A percentile compares a stretch with the other conserved stretches of the same genome.
These are phyloP conservation scores for Macrocentrus cingulum DNA, from an alignment of 1,140 invertebrate genomes.

Conservation along the genomic window DNA sequence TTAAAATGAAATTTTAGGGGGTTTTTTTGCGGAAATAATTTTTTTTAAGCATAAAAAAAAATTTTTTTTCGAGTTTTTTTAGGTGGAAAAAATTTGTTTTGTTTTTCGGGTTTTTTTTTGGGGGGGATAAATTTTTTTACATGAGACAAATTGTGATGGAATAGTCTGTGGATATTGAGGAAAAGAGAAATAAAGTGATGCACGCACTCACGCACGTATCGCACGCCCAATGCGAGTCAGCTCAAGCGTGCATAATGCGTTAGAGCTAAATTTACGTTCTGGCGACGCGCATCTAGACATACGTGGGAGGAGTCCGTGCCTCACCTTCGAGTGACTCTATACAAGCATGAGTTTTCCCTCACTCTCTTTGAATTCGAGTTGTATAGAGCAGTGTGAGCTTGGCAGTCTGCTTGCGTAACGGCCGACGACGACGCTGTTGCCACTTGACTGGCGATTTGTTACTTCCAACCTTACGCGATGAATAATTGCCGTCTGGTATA, in stretches of 20 bases:
- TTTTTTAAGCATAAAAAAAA: too few relatives aligned
- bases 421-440: constrained; percentile 48
- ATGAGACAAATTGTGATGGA: too few relatives aligned
- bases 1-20: too few relatives aligned
- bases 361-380: constrained; percentile 9
- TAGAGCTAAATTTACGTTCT: constrained; percentile 52
- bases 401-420: constrained; percentile 38
- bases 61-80: too few relatives aligned
- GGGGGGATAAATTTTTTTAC: too few relatives aligned
- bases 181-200: too few relatives aligned
- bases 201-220: constrained; percentile 31
- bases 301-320: constrained; percentile 44
- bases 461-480: constrained; percentile 54
- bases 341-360: constrained; percentile 28
- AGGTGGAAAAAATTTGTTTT: too few relatives aligned
- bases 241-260: constrained; percentile 53
- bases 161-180: too few relatives aligned
- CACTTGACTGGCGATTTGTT: constrained; percentile 59
- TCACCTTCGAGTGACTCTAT: constrained; percentile 28
- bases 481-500: constrained; percentile 48
- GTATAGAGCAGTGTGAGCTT: constrained; percentile 12
- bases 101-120: too few relatives aligned
- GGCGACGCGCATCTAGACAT: constrained; percentile 44
- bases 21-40: too few relatives aligned
- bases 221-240: constrained; percentile 47